Conservation (phyloP, 1,140 invertebrate species). For the Heterodera schachtii region DNA sequence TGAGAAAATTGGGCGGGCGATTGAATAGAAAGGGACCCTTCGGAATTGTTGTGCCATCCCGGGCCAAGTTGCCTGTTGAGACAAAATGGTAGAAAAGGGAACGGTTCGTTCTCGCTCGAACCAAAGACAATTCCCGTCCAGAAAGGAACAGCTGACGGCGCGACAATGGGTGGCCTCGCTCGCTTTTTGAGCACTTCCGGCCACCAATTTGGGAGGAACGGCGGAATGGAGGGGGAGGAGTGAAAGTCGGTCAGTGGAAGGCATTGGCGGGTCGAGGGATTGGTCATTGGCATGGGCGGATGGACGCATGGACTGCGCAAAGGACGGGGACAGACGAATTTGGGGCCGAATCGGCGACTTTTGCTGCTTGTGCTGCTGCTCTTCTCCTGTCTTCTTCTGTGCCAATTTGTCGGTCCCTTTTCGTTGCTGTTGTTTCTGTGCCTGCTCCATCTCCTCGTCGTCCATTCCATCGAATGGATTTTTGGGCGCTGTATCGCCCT, state of each 20-base stretch:
- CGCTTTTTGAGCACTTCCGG: neutral
- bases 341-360: neutral
- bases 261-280: neutral
- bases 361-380: neutral
- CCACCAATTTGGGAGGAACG: neutral
- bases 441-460: neutral
- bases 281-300: neutral
- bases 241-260: neutral
- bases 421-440: neutral
- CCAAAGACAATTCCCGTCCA: conserved; percentile 38
- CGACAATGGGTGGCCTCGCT: neutral
- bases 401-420: neutral
- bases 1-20: conserved; percentile 9
- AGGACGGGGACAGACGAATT: neutral
- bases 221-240: neutral
- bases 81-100: neutral
- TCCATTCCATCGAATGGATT: conserved; percentile 13
- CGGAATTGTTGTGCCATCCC: conserved; percentile 18
- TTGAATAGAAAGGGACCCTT: conserved; percentile 22
- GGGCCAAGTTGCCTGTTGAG: conserved; percentile 22
- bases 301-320: neutral
- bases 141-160: conserved; percentile 37
- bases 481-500: neutral
- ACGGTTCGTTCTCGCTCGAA: conserved; percentile 3
- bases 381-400: neutral